Evolutionary conservation across 2,888 invertebrate species (phyloP), one percentile per base, ranked within the genome.

Genomic region (Linyphia triangularis): DNA sequence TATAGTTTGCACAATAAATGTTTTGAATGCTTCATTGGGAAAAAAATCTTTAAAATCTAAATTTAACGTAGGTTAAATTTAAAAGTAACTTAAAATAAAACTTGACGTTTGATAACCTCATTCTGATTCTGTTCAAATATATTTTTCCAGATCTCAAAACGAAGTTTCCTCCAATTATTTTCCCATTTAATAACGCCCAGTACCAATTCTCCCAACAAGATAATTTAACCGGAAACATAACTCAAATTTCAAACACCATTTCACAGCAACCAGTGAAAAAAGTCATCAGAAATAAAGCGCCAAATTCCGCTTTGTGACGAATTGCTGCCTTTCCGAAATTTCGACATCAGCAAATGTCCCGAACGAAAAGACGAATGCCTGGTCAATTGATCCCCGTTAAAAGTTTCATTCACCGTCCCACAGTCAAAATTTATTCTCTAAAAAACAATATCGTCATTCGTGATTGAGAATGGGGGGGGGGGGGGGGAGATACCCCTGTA

Each of bases 341-440:
- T 30, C 77, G 81, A 81, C 57, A 81, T 69, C 82, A 72, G 70
- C 82, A 81, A 81, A 81, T 82, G 82, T 82, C 72, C 82, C 82
- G 40, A 28, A 37, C 24, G 37, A 57, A 30, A 33, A 51, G 72
- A 82, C 61, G 69, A 70, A 82, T 72, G 72, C 26, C 40, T 43
- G 70, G 72, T 72, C 82, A 28, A 82, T 82, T 82, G 82, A 82
- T 82, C 70, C 63, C 33, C 30, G 81, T 57, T 61, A 61, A 82
- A 82, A 82, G 82, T 82, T 82, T 82, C 70, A 82, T 82, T 82
- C 72, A 82, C 59, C 63, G 59, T 59, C 40, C 61, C 65, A 78
- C 37, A 24, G 51, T 61, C 33, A 24, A 82, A 83, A 72, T 83
- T 63, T 73, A 83, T 67, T 83, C 73, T 37, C 43, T 75, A 83